Evolutionary conservation across 2,113 vertebrate species (phyloP), one percentile per base, ranked within the genome.

Genomic region (Sinocyclocheilus anshuiensis): DNA sequence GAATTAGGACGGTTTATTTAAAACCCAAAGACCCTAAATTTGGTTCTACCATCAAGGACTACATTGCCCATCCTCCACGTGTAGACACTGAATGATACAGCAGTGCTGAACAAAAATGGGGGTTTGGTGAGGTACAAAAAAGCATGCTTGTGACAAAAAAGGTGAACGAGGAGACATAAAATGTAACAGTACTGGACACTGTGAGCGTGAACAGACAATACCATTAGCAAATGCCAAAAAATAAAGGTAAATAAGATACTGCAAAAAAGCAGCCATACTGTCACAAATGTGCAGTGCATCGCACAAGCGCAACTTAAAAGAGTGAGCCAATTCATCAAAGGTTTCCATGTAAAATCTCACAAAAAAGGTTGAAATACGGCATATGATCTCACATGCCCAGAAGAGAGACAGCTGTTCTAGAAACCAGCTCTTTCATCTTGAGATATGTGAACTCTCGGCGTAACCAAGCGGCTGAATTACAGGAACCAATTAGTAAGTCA

Each of bases 101-200:
- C 91, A 92, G 94, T 93, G 92, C 91, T 95, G 91, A 86, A 87
- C 91, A 92, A 92, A 92, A 87, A 88, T 87, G 90, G 91, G 90
- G 93, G 94, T 94, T 96, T 97, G 97, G 97, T 97, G 97, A 98
- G 97, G 97, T 96, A 95, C 96, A 96, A 95, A 97, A 94, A 96
- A 94, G 95, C 97, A 98, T 99, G 97, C 97, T 97, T 95, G 92
- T 92, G 94, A 94, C 92, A 92, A 94, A 86, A 94, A 93, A 45
- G 86, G 92, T 93, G 84, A 84, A 88, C 91, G 92, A 95, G 91
- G 94, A 92, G 92, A 95, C 95, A 97, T 91, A 74, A 92, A 92
- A 91, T 94, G n/a, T 65, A 39, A 1, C 90, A 91, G 89, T 92
- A 94, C 86, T 69, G 39, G 91, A 94, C 92, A 95, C 92, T n/a